phyloP scores from a whole-genome alignment of 2,797 vertebrate species.

The Octomys mimax region DNA sequence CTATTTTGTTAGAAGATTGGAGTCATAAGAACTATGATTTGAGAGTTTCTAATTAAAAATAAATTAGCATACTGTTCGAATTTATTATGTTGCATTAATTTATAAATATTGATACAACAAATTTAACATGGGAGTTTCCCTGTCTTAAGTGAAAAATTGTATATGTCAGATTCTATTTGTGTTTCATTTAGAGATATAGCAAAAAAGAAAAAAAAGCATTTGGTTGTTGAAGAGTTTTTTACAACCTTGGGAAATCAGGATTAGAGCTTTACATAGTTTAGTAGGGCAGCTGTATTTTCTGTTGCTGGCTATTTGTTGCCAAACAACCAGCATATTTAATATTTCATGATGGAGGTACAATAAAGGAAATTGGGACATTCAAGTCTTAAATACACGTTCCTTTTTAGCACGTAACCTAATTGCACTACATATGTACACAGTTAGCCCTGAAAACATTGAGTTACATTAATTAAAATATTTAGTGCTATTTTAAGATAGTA shows the following conservation, averaged over 20 bases:
- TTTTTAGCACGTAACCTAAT: not conserved
- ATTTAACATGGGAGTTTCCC: not conserved
- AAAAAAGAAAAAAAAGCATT: not conserved
- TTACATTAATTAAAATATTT: not conserved
- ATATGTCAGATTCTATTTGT: not conserved
- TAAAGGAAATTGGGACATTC: not conserved
- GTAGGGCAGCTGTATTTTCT: not conserved
- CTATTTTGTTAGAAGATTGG: not conserved
- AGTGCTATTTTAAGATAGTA: not conserved
- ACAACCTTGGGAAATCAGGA: not conserved
- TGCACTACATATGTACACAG: not conserved
- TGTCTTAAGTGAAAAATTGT: not conserved
- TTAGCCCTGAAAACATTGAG: not conserved
- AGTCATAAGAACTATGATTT: not conserved
- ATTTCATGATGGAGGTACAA: not conserved
- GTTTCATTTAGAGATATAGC: not conserved
- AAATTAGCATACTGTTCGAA: not conserved
- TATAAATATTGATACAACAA: not conserved
- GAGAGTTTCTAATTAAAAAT: not conserved
- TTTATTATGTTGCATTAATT: not conserved
- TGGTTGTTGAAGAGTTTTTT: not conserved
- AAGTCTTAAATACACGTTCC: not conserved
- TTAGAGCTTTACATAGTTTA: not conserved
- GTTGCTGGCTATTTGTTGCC: not conserved
- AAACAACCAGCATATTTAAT: not conserved